Conservation (phyloP, 2,888 invertebrate genomes). For the Lottia scabra region DNA sequence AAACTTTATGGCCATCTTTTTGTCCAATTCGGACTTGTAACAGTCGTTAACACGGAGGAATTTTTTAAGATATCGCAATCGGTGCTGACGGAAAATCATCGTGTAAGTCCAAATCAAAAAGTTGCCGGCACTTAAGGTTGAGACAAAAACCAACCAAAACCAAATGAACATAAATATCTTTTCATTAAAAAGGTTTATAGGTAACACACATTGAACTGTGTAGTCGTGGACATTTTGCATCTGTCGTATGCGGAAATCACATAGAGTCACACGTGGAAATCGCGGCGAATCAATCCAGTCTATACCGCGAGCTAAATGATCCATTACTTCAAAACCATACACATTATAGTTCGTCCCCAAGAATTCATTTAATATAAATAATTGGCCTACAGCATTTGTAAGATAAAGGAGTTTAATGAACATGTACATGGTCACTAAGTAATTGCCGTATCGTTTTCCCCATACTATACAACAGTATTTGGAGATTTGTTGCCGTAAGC, state of each 20-base stretch:
- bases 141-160: slow-evolving; percentile 72
- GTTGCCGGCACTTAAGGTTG: slow-evolving; percentile 68
- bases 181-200: slow-evolving; percentile 65
- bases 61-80: slow-evolving; percentile 64
- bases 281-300: slow-evolving; percentile 65
- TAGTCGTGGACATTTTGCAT: slow-evolving; percentile 70
- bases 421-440: slow-evolving; percentile 70
- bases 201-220: slow-evolving; percentile 69
- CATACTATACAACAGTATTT: slow-evolving; percentile 68
- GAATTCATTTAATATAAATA: slow-evolving; percentile 71
- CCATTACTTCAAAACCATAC: slow-evolving; percentile 71
- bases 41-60: slow-evolving; percentile 62
- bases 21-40: slow-evolving; percentile 63
- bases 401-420: slow-evolving; percentile 70
- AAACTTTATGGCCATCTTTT: slow-evolving; percentile 64
- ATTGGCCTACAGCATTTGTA: slow-evolving; percentile 70
- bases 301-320: slow-evolving; percentile 68
- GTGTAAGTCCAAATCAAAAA: slow-evolving; percentile 70
- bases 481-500: slow-evolving; percentile 66
- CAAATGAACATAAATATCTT: slow-evolving; percentile 71
- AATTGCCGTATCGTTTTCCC: slow-evolving; percentile 70
- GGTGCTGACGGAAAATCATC: slow-evolving; percentile 59
- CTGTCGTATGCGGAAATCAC: slow-evolving; percentile 70
- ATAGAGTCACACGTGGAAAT: slow-evolving; percentile 68
- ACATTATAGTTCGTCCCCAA: slow-evolving; percentile 69